Percentiles rank a stretch among this genome's conserved stretches.
phyloP scores from a whole-genome alignment of 2,888 invertebrate species.

The Koerneria pararmatus region DNA sequence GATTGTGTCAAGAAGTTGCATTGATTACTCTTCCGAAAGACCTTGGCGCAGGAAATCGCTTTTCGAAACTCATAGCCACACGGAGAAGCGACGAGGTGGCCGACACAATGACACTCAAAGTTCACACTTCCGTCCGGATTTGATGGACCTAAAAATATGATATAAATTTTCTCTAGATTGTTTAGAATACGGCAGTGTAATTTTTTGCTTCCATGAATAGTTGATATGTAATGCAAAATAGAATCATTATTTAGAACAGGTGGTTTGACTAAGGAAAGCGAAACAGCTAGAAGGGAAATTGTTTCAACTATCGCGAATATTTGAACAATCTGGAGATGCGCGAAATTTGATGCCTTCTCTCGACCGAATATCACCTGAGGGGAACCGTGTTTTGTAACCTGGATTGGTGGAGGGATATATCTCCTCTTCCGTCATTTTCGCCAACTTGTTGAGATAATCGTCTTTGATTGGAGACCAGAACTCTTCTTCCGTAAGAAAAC shows the following conservation, averaged over 20 bases:
- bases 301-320: too few relatives aligned
- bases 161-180: too few relatives aligned
- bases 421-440: conserved; percentile 42
- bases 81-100: conserved; percentile 55
- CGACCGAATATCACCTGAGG: neutral
- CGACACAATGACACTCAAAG: conserved; percentile 58
- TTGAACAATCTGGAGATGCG: too few relatives aligned
- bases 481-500: conserved; percentile 41
- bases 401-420: conserved; percentile 52
- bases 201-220: conserved; percentile 2
- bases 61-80: conserved; percentile 53
- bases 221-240: conserved; percentile 18
- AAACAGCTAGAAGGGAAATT: too few relatives aligned
- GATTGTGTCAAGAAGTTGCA: too few relatives aligned
- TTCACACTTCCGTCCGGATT: conserved; percentile 55
- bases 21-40: too few relatives aligned
- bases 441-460: conserved; percentile 41
- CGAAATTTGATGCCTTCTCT: neutral
- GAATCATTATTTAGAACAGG: too few relatives aligned
- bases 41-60: conserved; percentile 54
- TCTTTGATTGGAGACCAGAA: conserved; percentile 49
- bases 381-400: conserved; percentile 40
- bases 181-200: conserved; percentile 17
- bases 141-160: conserved; percentile 43
- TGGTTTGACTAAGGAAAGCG: too few relatives aligned